A percentile compares a stretch with the other conserved stretches of the same genome.
These are phyloP conservation scores for Ctenomys sociabilis DNA, from an alignment of 2,113 vertebrate genomes.

Conservation along the genomic window DNA sequence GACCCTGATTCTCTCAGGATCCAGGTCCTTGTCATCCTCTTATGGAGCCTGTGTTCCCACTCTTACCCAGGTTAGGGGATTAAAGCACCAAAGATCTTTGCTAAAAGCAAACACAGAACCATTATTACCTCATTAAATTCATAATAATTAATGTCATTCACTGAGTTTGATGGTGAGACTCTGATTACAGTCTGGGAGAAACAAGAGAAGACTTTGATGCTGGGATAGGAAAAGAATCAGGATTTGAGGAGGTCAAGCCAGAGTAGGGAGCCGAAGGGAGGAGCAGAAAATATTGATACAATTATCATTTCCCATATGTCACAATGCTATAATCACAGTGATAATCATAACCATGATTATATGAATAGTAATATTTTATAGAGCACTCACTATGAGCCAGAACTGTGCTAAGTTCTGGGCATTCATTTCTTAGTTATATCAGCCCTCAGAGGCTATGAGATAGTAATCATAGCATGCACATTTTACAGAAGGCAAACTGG, in stretches of 20 bases:
- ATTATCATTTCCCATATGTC: background rate
- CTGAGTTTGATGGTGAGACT: conserved; percentile 23
- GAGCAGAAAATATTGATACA: background rate
- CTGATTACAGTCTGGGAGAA: background rate
- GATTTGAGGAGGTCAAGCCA: background rate
- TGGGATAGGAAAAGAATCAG: background rate
- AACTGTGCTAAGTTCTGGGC: background rate
- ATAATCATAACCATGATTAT: too few relatives aligned
- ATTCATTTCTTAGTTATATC: background rate
- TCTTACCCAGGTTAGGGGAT: rapidly evolving
- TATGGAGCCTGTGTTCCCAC: rapidly evolving
- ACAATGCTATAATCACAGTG: background rate
- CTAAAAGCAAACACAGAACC: background rate
- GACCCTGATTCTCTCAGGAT: background rate
- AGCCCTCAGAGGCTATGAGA: background rate
- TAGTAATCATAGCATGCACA: rapidly evolving
- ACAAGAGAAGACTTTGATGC: background rate
- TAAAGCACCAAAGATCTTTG: background rate
- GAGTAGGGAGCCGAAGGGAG: background rate
- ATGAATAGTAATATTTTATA: background rate
- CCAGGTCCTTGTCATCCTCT: too few relatives aligned
- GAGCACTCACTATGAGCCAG: background rate
- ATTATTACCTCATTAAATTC: background rate
- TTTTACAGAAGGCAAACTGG: background rate
- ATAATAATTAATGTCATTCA: background rate